Conservation (phyloP, 1,140 invertebrate genomes). For the Eumaeus atala region DNA sequence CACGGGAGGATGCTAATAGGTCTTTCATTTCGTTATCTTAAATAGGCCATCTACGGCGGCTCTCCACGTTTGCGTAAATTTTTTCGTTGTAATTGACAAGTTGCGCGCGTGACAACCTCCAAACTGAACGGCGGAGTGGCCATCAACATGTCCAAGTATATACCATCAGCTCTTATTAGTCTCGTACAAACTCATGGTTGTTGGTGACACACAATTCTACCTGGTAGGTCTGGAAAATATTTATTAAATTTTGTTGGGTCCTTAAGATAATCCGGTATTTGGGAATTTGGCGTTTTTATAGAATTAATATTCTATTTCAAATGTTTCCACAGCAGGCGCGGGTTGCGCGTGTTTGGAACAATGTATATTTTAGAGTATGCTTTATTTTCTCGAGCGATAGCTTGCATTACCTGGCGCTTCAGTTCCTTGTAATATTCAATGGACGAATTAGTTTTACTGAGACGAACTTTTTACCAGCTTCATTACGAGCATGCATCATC, state of each 20-base stretch:
- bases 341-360: conserved; percentile 2
- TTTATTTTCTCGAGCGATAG: conserved; percentile 12
- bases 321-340: conserved; percentile 12
- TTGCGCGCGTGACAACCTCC: no score
- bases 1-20: conserved; percentile 19
- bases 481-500: neutral
- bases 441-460: neutral
- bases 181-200: no score
- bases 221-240: no score
- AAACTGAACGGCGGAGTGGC: no score
- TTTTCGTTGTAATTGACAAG: no score
- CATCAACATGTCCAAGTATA: neutral
- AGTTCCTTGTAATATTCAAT: conserved; percentile 15
- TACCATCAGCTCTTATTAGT: neutral
- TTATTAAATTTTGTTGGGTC: no score
- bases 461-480: conserved; percentile 1
- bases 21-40: conserved; percentile 5
- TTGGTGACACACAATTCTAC: no score
- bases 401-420: neutral
- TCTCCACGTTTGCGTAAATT: neutral
- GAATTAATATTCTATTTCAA: conserved; percentile 12
- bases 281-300: neutral
- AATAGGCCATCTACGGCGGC: conserved; percentile 3
- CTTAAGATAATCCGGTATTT: no score
- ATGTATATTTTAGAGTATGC: conserved; percentile 14